Conservation (phyloP, 2,888 invertebrate genomes). For the Aspidiotus destructor region DNA sequence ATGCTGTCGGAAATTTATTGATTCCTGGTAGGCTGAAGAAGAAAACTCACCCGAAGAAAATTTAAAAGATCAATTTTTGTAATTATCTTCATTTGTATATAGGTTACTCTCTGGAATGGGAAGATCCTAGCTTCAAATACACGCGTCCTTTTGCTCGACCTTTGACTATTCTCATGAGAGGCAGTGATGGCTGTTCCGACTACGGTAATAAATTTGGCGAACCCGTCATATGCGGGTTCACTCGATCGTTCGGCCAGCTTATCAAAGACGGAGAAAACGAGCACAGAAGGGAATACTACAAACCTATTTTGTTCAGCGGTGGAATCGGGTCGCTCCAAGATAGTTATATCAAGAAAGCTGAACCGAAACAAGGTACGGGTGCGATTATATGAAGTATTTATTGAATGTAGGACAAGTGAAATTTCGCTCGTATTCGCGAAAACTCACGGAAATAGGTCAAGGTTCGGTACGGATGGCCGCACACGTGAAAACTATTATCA, state of each 20-base stretch:
- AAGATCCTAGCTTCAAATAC: constrained; percentile 61
- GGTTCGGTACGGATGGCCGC: too few relatives aligned
- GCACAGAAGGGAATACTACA: constrained; percentile 78
- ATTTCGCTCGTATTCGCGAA: too few relatives aligned
- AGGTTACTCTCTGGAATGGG: constrained; percentile 73
- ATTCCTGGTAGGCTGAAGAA: constrained; percentile 59
- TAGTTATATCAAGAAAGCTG: constrained; percentile 64
- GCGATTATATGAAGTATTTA: too few relatives aligned
- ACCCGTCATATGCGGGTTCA: constrained; percentile 84
- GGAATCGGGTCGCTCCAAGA: constrained; percentile 87
- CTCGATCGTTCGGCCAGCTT: constrained; percentile 78
- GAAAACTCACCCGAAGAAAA: background rate
- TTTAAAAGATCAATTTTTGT: background rate
- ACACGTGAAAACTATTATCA: too few relatives aligned
- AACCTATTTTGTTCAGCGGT: constrained; percentile 98
- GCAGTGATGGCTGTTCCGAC: constrained; percentile 95
- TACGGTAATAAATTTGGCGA: constrained; percentile 99
- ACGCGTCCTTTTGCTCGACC: constrained; percentile 85
- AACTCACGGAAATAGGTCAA: too few relatives aligned
- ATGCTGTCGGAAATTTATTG: constrained; percentile 84
- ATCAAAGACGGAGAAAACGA: constrained; percentile 43
- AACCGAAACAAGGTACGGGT: constrained; percentile 58
- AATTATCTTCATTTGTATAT: background rate
- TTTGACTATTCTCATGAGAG: constrained; percentile 81
- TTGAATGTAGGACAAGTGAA: too few relatives aligned